Base-by-base conservation (phyloP, 2,888 invertebrate genomes). In the Muscina levida region DNA sequence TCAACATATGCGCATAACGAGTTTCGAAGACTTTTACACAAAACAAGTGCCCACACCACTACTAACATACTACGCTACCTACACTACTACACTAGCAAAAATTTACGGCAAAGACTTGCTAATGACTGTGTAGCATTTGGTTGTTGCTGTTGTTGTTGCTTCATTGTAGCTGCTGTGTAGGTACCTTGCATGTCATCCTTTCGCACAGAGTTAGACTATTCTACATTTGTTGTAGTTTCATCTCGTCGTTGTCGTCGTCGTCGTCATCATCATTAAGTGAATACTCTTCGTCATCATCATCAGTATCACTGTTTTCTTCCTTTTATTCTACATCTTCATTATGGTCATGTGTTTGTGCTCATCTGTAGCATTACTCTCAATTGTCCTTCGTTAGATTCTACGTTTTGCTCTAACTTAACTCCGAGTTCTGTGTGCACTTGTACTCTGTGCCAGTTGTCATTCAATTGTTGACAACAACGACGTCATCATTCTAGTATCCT, bases 1-100 rank as follows among this genome's bases (percentile, higher is more conserved):
- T 42, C 59, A 79, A 79, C 82, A 77, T 77, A 79, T 82, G 82
- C 82, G 82, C 82, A 82, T 74, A 77, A 59, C 82, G 67, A 79
- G 56, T 5, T 68, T 78, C 22, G 31, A 53, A 37, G 6, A 37
- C 3, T 3, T 42, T 62, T 31, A 39, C 39, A 44, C 48, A 17
- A 42, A 51, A 70, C 68, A 82, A 65, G 59, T 72, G 66, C 56
- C 46, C 26, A 13, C 44, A 44, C 24, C 66, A 46, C 44, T 13
- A 46, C 24, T 39, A 46, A 15, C 48, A 44, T 13, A 44, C 44
- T 8, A 13, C 4, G 37, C 37, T n/a, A 4, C 44, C 44, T 2
- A 44, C 53, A 22, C 53, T 24, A 53, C 22, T 13, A 53, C 53
- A 53, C 10, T 19, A 39, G 11, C 37, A 57, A 19, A 19, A 17